These are phyloP conservation scores for Hydropotes inermis DNA, from an alignment of 2,113 vertebrate species.

Conservation along the genomic window DNA sequence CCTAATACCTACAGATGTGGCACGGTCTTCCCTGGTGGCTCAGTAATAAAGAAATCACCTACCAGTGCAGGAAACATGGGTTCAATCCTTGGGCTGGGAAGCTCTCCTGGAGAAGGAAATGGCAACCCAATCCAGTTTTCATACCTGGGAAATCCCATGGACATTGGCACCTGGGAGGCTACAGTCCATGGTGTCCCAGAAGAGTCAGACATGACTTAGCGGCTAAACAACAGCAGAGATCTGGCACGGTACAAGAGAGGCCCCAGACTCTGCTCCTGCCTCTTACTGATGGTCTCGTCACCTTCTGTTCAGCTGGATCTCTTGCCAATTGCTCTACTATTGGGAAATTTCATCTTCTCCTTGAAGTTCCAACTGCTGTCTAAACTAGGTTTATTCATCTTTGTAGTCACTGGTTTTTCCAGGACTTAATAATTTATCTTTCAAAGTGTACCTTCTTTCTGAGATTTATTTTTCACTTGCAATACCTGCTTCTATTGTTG, in stretches of 20 bases:
- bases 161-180: not conserved
- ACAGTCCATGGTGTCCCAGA: not conserved
- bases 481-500: not conserved
- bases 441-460: not conserved
- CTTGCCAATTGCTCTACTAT: not conserved
- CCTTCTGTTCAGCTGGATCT: not conserved
- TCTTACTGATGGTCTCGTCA: no score
- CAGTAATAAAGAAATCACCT: not conserved
- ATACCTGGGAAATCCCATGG: not conserved
- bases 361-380: not conserved
- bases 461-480: slow-evolving; percentile 19
- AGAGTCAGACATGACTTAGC: not conserved
- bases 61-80: not conserved
- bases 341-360: not conserved
- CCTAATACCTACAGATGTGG: not conserved
- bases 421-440: not conserved
- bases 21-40: not conserved
- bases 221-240: not conserved
- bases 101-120: not conserved
- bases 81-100: not conserved
- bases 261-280: not conserved
- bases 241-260: not conserved
- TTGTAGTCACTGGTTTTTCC: not conserved
- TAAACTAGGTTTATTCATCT: not conserved
- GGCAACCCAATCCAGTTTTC: not conserved